A percentile compares a stretch with the other conserved stretches of the same genome.
phyloP scores from a whole-genome alignment of 2,797 vertebrate genomes.

The Mallotus villosus region DNA sequence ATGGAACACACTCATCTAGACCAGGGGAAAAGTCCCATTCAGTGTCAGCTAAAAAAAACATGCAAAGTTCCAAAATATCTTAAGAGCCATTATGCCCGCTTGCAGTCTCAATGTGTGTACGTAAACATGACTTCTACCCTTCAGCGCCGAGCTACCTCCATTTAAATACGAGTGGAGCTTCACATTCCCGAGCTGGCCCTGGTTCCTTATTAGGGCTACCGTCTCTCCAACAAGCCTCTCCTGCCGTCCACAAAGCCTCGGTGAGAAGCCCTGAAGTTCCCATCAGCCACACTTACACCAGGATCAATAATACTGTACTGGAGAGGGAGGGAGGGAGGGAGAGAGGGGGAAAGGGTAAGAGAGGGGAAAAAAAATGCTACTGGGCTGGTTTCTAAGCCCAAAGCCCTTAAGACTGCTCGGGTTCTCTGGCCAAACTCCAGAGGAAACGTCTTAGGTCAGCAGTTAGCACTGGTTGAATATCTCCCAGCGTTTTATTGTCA shows the following conservation, averaged over 20 bases:
- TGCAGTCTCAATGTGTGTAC: too few relatives aligned
- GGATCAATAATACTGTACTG: slow-evolving; percentile 17
- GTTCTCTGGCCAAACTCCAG: slow-evolving; percentile 11
- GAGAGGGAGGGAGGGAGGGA: not conserved
- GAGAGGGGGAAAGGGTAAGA: too few relatives aligned
- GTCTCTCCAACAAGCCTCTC: not conserved
- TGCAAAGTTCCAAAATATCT: too few relatives aligned
- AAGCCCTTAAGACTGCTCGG: slow-evolving; percentile 5
- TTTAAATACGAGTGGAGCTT: too few relatives aligned
- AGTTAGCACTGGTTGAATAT: slow-evolving; percentile 19
- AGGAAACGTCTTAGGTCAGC: slow-evolving; percentile 25
- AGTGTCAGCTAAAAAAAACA: too few relatives aligned
- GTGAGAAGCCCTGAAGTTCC: not conserved
- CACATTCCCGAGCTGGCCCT: too few relatives aligned
- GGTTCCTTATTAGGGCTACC: too few relatives aligned
- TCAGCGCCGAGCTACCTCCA: too few relatives aligned
- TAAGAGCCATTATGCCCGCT: too few relatives aligned
- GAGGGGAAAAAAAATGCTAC: slow-evolving; percentile 9
- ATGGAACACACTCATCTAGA: too few relatives aligned
- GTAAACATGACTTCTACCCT: too few relatives aligned
- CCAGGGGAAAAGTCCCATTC: too few relatives aligned
- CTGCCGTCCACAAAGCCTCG: not conserved
- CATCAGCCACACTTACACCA: slow-evolving; percentile 17
- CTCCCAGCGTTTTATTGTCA: not conserved
- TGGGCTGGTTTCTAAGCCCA: slow-evolving; percentile 7